phyloP scores from a whole-genome alignment of 1,140 invertebrate genomes.

The Oppia nitens region DNA sequence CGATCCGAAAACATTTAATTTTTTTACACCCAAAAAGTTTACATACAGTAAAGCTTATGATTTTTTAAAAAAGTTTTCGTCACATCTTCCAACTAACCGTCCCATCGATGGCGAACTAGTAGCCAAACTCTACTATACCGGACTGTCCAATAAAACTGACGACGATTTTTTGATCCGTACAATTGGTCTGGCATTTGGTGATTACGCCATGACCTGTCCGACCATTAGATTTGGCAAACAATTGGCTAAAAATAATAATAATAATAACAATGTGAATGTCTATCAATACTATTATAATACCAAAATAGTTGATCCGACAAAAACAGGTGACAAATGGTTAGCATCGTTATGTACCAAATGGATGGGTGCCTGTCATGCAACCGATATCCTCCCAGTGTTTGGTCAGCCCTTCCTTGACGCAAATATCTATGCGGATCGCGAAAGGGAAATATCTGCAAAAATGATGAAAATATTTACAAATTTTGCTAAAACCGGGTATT shows the following conservation, averaged over 20 bases:
- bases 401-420: conserved; percentile 53
- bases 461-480: conserved; percentile 1
- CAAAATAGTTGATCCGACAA: not conserved
- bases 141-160: no score
- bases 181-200: conserved; percentile 38
- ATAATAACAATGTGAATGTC: not conserved
- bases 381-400: conserved; percentile 87
- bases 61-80: no score
- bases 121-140: no score
- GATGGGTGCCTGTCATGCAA: conserved; percentile 87
- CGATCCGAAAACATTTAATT: no score
- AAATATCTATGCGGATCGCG: not conserved
- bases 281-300: conserved; percentile 9
- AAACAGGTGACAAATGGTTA: no score
- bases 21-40: no score
- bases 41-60: no score
- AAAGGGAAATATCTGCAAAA: conserved; percentile 1
- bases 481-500: not conserved
- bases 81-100: no score
- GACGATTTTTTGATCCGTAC: no score
- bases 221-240: conserved; percentile 6
- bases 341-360: conserved; percentile 33
- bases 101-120: no score
- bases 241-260: not conserved
- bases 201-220: conserved; percentile 79